A percentile compares a stretch with the other conserved stretches of the same genome.
Conservation (phyloP, 2,888 invertebrate species). For the Cotesia congregata region DNA sequence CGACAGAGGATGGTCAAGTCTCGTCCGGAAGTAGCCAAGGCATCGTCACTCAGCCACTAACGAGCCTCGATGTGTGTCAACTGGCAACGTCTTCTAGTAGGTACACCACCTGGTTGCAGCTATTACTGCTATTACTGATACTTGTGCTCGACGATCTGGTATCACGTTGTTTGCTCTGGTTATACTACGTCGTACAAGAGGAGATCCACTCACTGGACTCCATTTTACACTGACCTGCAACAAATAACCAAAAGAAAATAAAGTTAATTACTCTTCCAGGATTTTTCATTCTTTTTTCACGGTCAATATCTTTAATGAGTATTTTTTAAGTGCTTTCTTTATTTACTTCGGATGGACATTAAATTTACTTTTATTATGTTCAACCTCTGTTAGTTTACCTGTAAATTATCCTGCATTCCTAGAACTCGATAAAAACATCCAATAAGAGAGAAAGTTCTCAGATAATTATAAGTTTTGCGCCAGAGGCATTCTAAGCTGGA, state of each 20-base stretch:
- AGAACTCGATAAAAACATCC: not conserved
- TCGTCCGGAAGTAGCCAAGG: slow-evolving; percentile 45
- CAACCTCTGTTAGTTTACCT: not conserved
- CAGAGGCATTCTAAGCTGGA: too few relatives aligned
- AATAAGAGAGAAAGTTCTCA: not conserved
- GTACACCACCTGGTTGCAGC: not conserved
- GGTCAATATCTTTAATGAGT: slow-evolving; percentile 1
- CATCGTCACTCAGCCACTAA: slow-evolving; percentile 37
- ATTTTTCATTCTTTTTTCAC: not conserved
- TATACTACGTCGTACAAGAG: slow-evolving; percentile 15
- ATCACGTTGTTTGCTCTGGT: slow-evolving; percentile 18
- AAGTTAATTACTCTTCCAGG: slow-evolving; percentile 7
- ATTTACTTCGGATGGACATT: not conserved
- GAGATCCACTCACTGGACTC: slow-evolving; percentile 27
- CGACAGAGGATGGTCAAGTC: slow-evolving; percentile 39
- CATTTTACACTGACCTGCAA: slow-evolving; percentile 19
- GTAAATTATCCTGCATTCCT: not conserved
- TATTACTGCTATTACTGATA: not conserved
- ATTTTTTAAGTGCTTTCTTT: slow-evolving; percentile 26
- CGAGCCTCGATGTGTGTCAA: slow-evolving; percentile 4
- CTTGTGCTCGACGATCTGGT: slow-evolving; percentile 3
- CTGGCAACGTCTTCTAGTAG: slow-evolving; percentile 7
- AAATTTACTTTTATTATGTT: not conserved
- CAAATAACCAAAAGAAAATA: slow-evolving; percentile 10
- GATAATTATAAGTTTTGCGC: not conserved